Conservation (phyloP, 2,113 vertebrate genomes). For the Amphilophus citrinellus region DNA sequence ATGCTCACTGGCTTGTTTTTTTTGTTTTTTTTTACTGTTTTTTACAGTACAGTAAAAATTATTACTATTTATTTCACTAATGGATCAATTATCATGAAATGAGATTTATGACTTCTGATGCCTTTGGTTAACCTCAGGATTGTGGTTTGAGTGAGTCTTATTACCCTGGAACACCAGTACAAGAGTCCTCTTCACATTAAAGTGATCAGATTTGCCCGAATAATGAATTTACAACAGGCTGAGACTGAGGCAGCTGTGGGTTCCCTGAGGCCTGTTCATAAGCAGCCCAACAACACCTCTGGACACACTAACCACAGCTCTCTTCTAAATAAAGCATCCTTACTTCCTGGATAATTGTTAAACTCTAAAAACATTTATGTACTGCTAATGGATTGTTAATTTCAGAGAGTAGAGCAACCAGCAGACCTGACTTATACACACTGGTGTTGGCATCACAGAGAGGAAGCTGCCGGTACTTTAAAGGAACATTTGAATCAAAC, state of each 20-base stretch:
- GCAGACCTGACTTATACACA: neutral
- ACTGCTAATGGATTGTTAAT: neutral
- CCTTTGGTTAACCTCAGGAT: neutral
- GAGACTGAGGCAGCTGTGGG: fast-evolving
- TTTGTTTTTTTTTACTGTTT: no score
- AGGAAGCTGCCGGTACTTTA: no score
- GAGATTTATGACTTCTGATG: no score
- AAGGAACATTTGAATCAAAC: neutral
- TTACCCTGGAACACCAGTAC: neutral
- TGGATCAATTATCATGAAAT: neutral
- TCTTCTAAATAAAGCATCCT: neutral
- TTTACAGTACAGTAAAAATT: no score
- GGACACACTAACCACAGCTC: neutral
- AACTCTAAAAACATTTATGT: neutral
- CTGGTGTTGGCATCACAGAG: no score
- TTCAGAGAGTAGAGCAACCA: neutral
- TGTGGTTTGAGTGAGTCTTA: neutral
- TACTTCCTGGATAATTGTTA: neutral
- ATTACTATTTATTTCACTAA: neutral
- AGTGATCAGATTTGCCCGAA: neutral
- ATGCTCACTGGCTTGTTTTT: fast-evolving
- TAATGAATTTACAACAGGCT: no score
- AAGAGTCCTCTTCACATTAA: neutral
- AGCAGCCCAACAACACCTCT: neutral
- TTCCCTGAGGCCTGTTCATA: neutral